Evolutionary conservation across 2,113 vertebrate species (phyloP).

Genomic region (Rallus limicola): DNA sequence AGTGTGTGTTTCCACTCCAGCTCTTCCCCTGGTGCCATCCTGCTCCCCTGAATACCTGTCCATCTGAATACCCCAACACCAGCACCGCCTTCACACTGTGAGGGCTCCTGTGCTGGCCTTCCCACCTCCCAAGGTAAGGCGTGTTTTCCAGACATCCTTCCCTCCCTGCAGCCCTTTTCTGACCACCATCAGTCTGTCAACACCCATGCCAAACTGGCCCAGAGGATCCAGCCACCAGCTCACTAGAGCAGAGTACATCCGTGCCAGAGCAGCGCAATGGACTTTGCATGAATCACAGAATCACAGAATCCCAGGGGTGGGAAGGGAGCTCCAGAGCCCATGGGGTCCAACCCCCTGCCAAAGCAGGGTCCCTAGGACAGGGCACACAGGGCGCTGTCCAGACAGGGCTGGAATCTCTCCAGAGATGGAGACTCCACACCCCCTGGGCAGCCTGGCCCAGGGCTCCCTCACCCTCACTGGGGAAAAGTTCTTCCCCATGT

Average conservation of each 20-base stretch:
- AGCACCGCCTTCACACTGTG: rapidly evolving
- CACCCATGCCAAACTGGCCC: background rate
- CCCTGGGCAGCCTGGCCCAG: too few species aligned
- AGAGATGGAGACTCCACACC: too few species aligned
- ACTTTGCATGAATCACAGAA: too few species aligned
- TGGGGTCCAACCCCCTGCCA: too few species aligned
- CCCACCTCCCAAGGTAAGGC: background rate
- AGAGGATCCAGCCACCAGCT: background rate
- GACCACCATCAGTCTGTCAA: background rate
- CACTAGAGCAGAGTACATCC: background rate
- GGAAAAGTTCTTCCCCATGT: too few species aligned
- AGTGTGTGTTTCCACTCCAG: background rate
- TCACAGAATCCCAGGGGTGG: too few species aligned
- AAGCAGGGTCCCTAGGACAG: too few species aligned
- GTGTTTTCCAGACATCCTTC: background rate
- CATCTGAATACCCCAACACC: background rate
- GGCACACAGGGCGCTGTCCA: too few species aligned
- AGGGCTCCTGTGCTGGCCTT: background rate
- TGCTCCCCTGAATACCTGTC: background rate
- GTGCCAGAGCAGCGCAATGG: background rate
- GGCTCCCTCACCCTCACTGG: too few species aligned
- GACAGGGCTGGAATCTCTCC: too few species aligned
- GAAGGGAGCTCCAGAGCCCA: too few species aligned
- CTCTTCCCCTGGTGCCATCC: background rate
- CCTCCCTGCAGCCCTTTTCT: background rate